A percentile compares a stretch with the other conserved stretches of the same genome.
phyloP scores from a whole-genome alignment of 2,797 vertebrate genomes.

The Melanotaenia maccullochi region DNA sequence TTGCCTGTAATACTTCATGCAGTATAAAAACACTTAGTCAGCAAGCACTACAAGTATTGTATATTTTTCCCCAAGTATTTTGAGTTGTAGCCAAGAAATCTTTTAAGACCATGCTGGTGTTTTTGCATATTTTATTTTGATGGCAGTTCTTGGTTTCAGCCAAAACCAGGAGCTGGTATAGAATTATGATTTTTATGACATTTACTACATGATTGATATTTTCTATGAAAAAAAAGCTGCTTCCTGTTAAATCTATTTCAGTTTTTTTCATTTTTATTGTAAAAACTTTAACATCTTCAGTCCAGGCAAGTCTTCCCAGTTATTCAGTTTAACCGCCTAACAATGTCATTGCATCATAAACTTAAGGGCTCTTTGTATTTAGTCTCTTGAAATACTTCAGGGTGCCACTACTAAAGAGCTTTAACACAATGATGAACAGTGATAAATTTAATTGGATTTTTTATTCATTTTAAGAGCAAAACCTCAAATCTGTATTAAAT shows the following conservation, averaged over 20 bases:
- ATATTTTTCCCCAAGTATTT: constrained; percentile 49
- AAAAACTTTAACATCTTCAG: background rate
- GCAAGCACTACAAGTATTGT: constrained; percentile 61
- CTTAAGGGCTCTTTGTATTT: background rate
- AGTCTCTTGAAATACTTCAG: background rate
- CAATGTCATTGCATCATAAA: background rate
- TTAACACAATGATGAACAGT: background rate
- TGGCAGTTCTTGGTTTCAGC: constrained; percentile 24
- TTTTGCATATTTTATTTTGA: constrained; percentile 2
- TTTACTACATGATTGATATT: background rate
- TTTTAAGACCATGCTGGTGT: constrained; percentile 24
- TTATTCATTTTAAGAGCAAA: background rate
- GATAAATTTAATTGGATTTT: background rate
- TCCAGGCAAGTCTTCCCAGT: background rate
- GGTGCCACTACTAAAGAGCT: background rate
- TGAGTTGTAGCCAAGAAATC: constrained; percentile 44
- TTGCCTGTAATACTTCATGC: constrained; percentile 46
- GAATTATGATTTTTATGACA: background rate
- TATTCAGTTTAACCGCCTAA: background rate
- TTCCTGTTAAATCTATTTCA: constrained; percentile 2
- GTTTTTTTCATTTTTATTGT: background rate
- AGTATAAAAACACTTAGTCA: constrained; percentile 45
- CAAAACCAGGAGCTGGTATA: background rate
- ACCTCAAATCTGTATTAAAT: background rate
- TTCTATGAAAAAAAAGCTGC: background rate